Percentiles rank a stretch among this genome's conserved stretches.
Evolutionary conservation across 2,888 invertebrate genomes (phyloP).

Genomic region (Drosophila siamana): DNA sequence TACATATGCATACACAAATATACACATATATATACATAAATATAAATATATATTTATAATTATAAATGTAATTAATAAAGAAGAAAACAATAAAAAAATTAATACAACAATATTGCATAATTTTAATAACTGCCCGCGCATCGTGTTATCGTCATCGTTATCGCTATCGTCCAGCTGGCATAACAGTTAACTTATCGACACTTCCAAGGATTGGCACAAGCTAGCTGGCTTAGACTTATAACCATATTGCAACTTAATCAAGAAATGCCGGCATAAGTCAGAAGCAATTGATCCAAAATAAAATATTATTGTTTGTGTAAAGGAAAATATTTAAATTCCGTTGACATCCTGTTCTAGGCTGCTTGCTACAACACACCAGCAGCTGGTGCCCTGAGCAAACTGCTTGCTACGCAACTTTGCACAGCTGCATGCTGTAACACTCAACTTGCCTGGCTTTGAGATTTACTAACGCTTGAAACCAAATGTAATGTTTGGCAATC

Average conservation of each 20-base stretch:
- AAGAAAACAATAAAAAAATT: constrained; percentile 27
- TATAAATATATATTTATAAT: constrained; percentile 43
- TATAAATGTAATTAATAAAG: constrained; percentile 55
- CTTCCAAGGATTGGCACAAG: background rate
- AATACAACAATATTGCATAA: constrained; percentile 8
- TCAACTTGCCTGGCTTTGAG: background rate
- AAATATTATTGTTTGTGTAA: no score
- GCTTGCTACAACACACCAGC: no score
- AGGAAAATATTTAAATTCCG: no score
- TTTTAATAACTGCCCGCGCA: background rate
- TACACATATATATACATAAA: constrained; percentile 25
- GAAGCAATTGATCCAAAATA: background rate
- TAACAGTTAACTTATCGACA: background rate
- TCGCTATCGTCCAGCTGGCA: background rate
- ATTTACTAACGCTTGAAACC: background rate
- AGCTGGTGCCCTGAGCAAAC: background rate
- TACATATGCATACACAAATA: constrained; percentile 31
- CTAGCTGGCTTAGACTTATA: background rate
- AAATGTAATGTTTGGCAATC: background rate
- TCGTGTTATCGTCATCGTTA: background rate
- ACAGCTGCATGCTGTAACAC: constrained; percentile 29
- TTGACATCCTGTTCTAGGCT: no score
- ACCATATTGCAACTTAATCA: no score
- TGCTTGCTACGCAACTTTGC: constrained; percentile 1
- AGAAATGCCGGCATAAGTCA: no score